These are phyloP conservation scores for Chloebia gouldiae DNA, from an alignment of 2,113 vertebrate species.

Conservation along the genomic window DNA sequence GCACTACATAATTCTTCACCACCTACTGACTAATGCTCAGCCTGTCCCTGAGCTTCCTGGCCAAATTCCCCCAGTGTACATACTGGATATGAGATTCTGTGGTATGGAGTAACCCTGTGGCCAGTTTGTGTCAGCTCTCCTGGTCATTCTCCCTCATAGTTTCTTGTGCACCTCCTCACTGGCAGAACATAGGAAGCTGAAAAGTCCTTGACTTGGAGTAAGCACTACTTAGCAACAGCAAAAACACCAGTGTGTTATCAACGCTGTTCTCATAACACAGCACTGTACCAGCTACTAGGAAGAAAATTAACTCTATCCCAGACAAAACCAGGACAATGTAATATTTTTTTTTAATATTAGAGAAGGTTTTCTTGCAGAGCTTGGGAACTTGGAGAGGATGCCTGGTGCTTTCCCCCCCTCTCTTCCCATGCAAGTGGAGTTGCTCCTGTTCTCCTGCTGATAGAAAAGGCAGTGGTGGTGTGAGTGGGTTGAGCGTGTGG, in stretches of 20 bases:
- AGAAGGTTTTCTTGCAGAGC: not conserved
- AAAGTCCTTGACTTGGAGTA: constrained; percentile 14
- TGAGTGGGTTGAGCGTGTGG: not conserved
- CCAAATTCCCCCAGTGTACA: not conserved
- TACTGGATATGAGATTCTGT: not conserved
- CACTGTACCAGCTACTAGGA: not conserved
- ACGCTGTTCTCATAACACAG: not conserved
- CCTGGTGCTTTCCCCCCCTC: not conserved
- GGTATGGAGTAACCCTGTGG: not conserved
- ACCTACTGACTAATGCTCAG: not conserved
- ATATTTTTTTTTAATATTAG: not conserved
- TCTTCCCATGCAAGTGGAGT: not conserved
- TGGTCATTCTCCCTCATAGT: not conserved
- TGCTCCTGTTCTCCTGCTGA: not conserved
- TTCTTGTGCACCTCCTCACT: not conserved
- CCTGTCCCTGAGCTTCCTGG: not conserved
- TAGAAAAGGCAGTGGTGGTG: not conserved
- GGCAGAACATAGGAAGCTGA: not conserved
- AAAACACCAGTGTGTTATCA: constrained; percentile 18
- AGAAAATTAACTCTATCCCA: not conserved
- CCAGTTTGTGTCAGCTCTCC: not conserved
- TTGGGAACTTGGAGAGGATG: not conserved
- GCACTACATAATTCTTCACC: not conserved
- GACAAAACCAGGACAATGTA: not conserved
- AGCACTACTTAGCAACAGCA: constrained; percentile 30